Conservation (phyloP, 2,113 vertebrate species). For the Podarcis muralis region DNA sequence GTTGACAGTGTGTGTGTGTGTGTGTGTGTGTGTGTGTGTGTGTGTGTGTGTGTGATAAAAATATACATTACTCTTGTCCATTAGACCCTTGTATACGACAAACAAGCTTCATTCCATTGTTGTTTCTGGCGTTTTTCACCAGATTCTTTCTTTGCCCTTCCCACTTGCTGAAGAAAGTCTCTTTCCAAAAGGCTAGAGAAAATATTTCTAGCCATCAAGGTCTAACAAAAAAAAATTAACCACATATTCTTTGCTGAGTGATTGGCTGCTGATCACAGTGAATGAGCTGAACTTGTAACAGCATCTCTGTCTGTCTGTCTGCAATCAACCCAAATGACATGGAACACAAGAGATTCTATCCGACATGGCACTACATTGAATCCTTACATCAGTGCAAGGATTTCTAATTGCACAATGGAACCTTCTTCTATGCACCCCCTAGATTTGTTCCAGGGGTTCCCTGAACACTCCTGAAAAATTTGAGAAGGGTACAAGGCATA, state of each 20-base stretch:
- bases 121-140: background rate
- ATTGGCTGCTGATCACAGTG: background rate
- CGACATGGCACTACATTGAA: too few species aligned
- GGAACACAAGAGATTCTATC: too few species aligned
- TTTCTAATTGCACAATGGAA: too few species aligned
- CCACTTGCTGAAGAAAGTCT: background rate
- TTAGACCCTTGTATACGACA: background rate
- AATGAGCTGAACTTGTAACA: background rate
- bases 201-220: background rate
- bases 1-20: too few species aligned
- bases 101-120: background rate
- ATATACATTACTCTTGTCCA: background rate
- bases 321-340: background rate
- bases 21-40: too few species aligned
- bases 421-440: too few species aligned
- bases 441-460: too few species aligned
- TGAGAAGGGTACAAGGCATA: too few species aligned
- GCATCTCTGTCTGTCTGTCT: background rate
- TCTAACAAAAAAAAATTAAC: background rate
- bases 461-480: too few species aligned
- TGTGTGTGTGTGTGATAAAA: too few species aligned
- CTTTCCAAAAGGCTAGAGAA: background rate
- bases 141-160: background rate
- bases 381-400: too few species aligned
- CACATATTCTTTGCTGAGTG: background rate